Evolutionary conservation across 2,888 invertebrate genomes (phyloP).

Genomic region (Odontocolon sp.): DNA sequence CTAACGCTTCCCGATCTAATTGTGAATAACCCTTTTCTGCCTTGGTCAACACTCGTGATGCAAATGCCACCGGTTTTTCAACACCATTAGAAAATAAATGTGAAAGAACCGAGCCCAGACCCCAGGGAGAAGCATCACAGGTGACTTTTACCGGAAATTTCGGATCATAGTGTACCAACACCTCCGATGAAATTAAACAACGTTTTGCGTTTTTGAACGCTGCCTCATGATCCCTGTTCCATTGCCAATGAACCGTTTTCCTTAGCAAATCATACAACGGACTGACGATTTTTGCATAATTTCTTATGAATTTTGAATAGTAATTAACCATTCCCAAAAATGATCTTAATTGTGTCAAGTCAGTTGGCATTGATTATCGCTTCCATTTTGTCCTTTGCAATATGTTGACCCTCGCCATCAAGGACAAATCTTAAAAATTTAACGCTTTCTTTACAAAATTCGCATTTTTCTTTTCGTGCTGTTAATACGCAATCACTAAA

Average conservation of each 20-base stretch:
- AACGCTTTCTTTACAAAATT: slow-evolving; percentile 68
- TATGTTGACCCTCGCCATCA: slow-evolving; percentile 25
- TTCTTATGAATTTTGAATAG: slow-evolving; percentile 71
- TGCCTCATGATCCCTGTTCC: neutral
- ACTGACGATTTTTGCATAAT: slow-evolving; percentile 66
- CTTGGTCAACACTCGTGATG: slow-evolving; percentile 11
- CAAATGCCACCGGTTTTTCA: slow-evolving; percentile 26
- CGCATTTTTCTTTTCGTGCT: slow-evolving; percentile 67
- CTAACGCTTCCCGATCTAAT: slow-evolving; percentile 23
- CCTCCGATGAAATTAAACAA: neutral
- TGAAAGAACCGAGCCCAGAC: neutral
- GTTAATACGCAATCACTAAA: slow-evolving; percentile 65
- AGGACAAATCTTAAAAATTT: slow-evolving; percentile 67
- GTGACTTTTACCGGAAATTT: slow-evolving; percentile 1
- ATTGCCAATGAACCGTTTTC: neutral
- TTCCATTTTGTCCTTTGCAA: slow-evolving; percentile 29
- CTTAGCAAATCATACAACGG: slow-evolving; percentile 67
- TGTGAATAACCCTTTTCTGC: slow-evolving; percentile 13
- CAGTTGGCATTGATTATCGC: slow-evolving; percentile 62
- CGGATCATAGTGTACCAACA: slow-evolving; percentile 10
- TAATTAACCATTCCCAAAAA: slow-evolving; percentile 72
- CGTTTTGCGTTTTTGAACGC: slow-evolving; percentile 1
- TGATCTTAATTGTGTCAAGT: slow-evolving; percentile 66
- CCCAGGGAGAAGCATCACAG: neutral
- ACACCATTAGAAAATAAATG: neutral